These are phyloP conservation scores for Ecliptopera silaceata DNA, from an alignment of 2,888 invertebrate species.

Conservation along the genomic window DNA sequence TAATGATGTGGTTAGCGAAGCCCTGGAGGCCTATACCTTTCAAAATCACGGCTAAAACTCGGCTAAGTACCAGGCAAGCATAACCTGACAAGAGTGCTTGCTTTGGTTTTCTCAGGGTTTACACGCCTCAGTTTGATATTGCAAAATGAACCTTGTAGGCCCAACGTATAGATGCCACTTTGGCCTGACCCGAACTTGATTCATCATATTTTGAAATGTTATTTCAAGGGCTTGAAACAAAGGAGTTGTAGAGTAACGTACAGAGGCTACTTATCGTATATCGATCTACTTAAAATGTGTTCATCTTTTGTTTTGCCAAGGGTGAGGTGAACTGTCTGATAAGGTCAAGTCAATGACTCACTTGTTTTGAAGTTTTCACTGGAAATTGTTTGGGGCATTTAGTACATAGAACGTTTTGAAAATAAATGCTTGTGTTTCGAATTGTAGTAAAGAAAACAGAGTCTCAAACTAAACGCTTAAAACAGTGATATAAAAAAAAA, in stretches of 20 bases:
- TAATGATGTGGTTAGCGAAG: background rate
- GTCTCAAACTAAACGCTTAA: no score
- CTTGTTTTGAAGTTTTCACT: background rate
- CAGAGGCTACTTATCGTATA: background rate
- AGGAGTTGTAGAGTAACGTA: background rate
- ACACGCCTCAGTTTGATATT: background rate
- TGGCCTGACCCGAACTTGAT: background rate
- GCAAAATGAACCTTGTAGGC: background rate
- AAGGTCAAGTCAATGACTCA: constrained; percentile 4
- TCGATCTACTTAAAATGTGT: background rate
- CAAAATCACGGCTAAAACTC: background rate
- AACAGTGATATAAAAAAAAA: no score
- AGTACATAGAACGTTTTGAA: no score
- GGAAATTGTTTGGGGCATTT: background rate
- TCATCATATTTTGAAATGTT: background rate
- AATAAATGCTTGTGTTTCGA: no score
- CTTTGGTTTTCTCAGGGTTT: background rate
- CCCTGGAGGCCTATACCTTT: constrained; percentile 1
- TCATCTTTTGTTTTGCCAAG: constrained; percentile 8
- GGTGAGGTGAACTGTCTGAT: constrained; percentile 2
- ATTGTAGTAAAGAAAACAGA: no score
- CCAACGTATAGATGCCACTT: background rate
- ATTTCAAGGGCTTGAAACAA: constrained; percentile 6
- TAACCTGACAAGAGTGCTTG: background rate
- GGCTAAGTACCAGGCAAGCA: constrained; percentile 5